Base-by-base conservation (phyloP, 2,888 invertebrate genomes). In the Tipula vernalis region DNA sequence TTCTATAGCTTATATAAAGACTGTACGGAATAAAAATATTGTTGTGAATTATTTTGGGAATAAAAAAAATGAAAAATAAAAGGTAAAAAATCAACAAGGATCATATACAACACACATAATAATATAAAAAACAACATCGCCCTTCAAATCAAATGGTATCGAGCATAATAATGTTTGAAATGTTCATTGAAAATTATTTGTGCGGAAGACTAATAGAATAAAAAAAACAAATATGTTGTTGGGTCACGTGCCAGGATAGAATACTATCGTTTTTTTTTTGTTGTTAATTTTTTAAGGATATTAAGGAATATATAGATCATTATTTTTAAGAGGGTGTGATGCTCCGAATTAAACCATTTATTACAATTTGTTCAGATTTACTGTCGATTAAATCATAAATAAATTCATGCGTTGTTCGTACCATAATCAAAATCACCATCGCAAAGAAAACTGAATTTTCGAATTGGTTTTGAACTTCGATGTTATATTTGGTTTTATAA, bases 1-100 rank as follows among this genome's bases (percentile, higher is more conserved):
- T 5, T 51, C 5, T 51, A 51, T 15, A 51, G 15, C 5, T 15
- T 6, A 51, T 28, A 71, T 10, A 51, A 51, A 51, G n/a, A n/a
- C n/a, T 51, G 51, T 71, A 2, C 28, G 28, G 28, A 2, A 71
- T 18, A 71, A n/a, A n/a, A n/a, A 71, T 28, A 71, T 28, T 71
- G 71, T 71, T 71, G 28, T 71, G 71, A 28, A 71, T 28, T 71
- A 71, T 28, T 28, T 71, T 71, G 28, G 71, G 71, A 71, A 71
- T 71, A 71, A 12, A 28, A 83, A n/a, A 28, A 28, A 28, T 2
- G 28, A 28, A 71, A 71, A 6, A 83, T 36, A 13, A 83, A 84
- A 84, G 84, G 84, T 84, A 84, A 84, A 84, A 84, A 84, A 84
- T 84, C 84, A 84, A 84, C 84, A 84, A 84, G 36, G 84, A 84